Base-by-base conservation (phyloP, 2,888 invertebrate species). In the Ophion ellenae region DNA sequence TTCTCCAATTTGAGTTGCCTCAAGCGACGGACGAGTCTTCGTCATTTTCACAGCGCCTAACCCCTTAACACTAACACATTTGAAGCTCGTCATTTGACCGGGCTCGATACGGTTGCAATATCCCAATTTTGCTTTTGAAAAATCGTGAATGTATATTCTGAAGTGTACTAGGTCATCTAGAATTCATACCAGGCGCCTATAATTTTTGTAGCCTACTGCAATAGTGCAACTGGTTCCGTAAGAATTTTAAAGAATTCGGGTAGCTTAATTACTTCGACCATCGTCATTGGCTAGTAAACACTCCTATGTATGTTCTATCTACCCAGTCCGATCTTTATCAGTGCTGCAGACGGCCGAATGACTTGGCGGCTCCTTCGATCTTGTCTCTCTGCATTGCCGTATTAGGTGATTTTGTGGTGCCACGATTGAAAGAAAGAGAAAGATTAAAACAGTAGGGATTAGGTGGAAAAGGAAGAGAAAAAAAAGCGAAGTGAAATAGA, bases 401-500 rank as follows among this genome's bases (percentile, higher is more conserved):
- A 69, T 24, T 67, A 53, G 63, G 61, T 59, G 66, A 75, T 80
- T 71, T 73, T 17, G 73, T 81, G 57, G 79, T 70, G 57, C 17
- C 53, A 78, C 53, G 47, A 86, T 83, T 63, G 61, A 66, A 40
- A 53, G 57, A 59, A 32, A 66, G n/a, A 63, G 63, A 74, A 57
- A 66, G 73, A 82, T 20, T 40, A 73, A 79, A 28, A 67, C 63
- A 45, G 63, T 61, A 20, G 53, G 53, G 70, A 81, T 81, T 53
- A 75, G 53, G 75, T 81, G 24, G 81, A 61, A 74, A 47, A 75
- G 24, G 69, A 40, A 36, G 70, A 36, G 57, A 77, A 77, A 76
- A 82, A 81, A 70, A 66, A 75, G 28, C 11, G 14, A n/a, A 70
- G 76, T 67, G 63, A 67, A 83, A 83, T 86, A 86, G 83, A 69